Evolutionary conservation across 2,888 invertebrate species (phyloP), one percentile per base, ranked within the genome.

Genomic region (Agonopterix heracliana): DNA sequence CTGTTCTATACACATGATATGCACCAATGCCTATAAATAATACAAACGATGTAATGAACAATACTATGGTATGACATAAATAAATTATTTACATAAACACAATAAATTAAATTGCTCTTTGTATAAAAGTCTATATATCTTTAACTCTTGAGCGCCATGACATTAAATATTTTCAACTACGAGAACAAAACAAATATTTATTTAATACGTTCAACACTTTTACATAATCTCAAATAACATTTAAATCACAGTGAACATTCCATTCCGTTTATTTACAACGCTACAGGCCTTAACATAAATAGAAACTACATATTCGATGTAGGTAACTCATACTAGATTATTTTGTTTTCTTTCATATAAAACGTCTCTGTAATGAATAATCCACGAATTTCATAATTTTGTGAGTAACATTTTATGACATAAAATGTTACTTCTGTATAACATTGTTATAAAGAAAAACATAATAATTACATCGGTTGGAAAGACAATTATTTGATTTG

Each of bases 1-100:
- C 86, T 83, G 87, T 77, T 78, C 85, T 87, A 87, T 85, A 86
- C 87, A 88, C 88, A 86, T 88, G 88, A 88, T 88, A 88, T 88
- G 88, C 88, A 87, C 87, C 88, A 87, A 87, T 87, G 87, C 79
- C 82, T 87, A 87, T 84, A 85, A 87, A 87, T 86, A 78, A 88
- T 83, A 85, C 72, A 84, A 86, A 86, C 73, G 63, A 82, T 76
- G 71, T 66, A 62, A 79, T 77, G 75, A 81, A 74, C 70, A 71
- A 73, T 74, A 70, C 66, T 61, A 47, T 66, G 68, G 72, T 70
- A 79, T 74, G 74, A 78, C 71, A 64, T 73, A 72, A 78, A 78
- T 63, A 74, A 78, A 80, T 74, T 81, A 81, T 81, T 79, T 64
- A 67, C 64, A 60, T 60, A 64, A 72, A 77, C 60, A 60, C 53